These are phyloP conservation scores for Pampus argenteus DNA, from an alignment of 2,797 vertebrate species.

Conservation along the genomic window DNA sequence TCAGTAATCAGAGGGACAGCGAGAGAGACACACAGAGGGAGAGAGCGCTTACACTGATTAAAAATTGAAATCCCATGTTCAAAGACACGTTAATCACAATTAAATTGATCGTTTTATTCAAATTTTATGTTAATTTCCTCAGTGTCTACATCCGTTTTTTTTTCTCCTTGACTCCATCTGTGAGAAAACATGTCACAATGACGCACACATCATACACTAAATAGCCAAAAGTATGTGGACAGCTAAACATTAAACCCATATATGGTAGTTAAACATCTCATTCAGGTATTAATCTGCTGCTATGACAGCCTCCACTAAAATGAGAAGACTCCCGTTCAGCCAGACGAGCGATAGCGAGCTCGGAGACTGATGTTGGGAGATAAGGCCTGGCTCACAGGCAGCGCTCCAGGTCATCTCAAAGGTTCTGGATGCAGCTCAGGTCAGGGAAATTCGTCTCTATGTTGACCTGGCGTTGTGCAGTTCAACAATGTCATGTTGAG, in stretches of 20 bases:
- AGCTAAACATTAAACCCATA: background rate
- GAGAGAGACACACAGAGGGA: conserved; percentile 45
- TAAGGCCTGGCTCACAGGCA: background rate
- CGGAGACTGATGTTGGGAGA: too few species aligned
- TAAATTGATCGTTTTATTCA: conserved; percentile 67
- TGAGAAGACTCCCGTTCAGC: background rate
- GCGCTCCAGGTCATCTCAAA: background rate
- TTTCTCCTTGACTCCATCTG: conserved; percentile 21
- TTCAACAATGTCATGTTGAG: too few species aligned
- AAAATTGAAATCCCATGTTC: conserved; percentile 74
- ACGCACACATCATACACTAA: background rate
- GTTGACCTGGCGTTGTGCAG: too few species aligned
- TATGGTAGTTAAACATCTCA: background rate
- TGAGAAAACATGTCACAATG: conserved; percentile 3
- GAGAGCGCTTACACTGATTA: conserved; percentile 68
- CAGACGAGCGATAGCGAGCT: background rate
- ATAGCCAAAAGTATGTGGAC: conserved; percentile 21
- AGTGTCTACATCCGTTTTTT: conserved; percentile 22
- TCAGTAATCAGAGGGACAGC: conserved; percentile 68
- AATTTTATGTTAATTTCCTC: conserved; percentile 54
- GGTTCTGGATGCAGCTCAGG: conserved; percentile 7
- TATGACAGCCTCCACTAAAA: background rate
- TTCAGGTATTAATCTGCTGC: background rate
- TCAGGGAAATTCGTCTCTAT: background rate
- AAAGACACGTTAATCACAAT: conserved; percentile 76